Base-by-base conservation (phyloP, 1,140 invertebrate genomes). In the Mya arenaria region DNA sequence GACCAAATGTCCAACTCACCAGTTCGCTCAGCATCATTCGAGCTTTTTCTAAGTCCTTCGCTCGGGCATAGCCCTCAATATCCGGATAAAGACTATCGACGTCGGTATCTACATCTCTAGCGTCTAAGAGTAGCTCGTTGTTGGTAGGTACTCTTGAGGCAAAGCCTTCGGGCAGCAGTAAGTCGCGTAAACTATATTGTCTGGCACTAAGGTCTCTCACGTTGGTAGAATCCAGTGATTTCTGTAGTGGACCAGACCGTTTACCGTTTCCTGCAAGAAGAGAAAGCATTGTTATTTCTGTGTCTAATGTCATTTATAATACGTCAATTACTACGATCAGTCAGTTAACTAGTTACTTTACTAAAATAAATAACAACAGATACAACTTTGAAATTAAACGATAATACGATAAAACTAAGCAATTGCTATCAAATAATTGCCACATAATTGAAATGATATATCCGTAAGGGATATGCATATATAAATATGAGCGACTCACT, bases 211-310 rank as follows among this genome's bases (percentile, higher is more conserved):
- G 32, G 39, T 25, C 36, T 34, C n/a, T n/a, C n/a, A n/a, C n/a
- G n/a, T n/a, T n/a, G n/a, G n/a, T n/a, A n/a, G 74, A 66, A 65
- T 78, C 62, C 66, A 34, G 44, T 3, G 34, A 23, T 25, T 41
- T 13, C 4, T 39, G 39, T 44, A 63, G 74, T 3, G 74, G 74
- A 1, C 74, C 74, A 5, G 74, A 78, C 66, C 74, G 48, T 78
- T 78, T 78, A 1, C 74, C 74, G 19, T 78, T 78, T 23, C 74
- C 74, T 78, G 74, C 37, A 65, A 65, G 37, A 23, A 78, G 52
- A 62, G n/a, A 48, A 48, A 69, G 5, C 19, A 60, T n/a, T n/a
- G n/a, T n/a, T n/a, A n/a, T n/a, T n/a, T n/a, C n/a, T n/a, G n/a
- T n/a, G n/a, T n/a, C n/a, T n/a, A n/a, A n/a, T n/a, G n/a, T n/a